These are phyloP conservation scores for Arctopsyche grandis DNA, from an alignment of 1,140 invertebrate species.

Conservation along the genomic window DNA sequence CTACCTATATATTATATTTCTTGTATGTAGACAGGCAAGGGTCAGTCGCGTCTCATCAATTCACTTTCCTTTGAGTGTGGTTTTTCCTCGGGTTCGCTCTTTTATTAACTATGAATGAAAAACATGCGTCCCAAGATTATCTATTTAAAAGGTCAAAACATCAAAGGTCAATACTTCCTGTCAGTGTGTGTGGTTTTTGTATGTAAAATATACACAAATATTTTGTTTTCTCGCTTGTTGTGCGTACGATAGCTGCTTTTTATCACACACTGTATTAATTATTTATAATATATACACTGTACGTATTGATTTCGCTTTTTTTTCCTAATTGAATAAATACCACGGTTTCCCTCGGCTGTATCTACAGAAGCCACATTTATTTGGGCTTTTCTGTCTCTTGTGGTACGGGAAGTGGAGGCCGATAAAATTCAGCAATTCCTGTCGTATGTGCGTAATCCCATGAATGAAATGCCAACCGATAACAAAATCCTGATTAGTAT, in stretches of 20 bases:
- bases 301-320: not conserved
- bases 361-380: too few relatives aligned
- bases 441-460: not conserved
- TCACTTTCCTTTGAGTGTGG: slow-evolving; percentile 11
- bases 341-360: not conserved
- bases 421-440: not conserved
- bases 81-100: slow-evolving; percentile 7
- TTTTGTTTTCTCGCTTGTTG: slow-evolving; percentile 20
- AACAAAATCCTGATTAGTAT: not conserved
- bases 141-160: slow-evolving; percentile 31
- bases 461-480: not conserved
- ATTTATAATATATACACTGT: not conserved
- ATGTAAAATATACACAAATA: slow-evolving; percentile 10
- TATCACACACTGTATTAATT: not conserved
- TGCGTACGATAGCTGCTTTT: not conserved
- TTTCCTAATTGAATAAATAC: too few relatives aligned
- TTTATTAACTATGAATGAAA: slow-evolving; percentile 36
- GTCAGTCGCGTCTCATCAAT: not conserved
- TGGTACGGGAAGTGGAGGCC: not conserved
- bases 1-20: too few relatives aligned
- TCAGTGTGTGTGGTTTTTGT: not conserved
- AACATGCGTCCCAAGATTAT: slow-evolving; percentile 36
- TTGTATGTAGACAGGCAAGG: too few relatives aligned
- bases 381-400: not conserved
- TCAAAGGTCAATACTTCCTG: slow-evolving; percentile 39